phyloP scores from a whole-genome alignment of 2,113 vertebrate genomes.

The Sphaerodactylus townsendi region DNA sequence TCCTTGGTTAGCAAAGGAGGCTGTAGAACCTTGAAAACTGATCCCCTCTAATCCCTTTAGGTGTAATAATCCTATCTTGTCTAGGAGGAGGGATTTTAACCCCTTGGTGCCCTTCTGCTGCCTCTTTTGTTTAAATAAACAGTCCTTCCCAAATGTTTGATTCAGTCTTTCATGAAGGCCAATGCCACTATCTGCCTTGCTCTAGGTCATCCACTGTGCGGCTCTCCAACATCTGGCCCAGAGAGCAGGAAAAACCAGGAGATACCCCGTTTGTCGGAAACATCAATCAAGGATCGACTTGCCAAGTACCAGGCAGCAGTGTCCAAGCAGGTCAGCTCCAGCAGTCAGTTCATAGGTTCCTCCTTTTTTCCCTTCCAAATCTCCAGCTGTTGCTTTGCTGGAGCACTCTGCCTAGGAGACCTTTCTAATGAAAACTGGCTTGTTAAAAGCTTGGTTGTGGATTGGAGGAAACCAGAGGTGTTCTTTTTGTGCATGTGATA shows the following conservation, averaged over 20 bases:
- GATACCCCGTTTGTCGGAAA: slow-evolving; percentile 80
- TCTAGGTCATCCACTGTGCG: slow-evolving; percentile 59
- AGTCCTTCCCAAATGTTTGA: neutral
- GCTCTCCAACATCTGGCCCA: slow-evolving; percentile 62
- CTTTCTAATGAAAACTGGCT: neutral
- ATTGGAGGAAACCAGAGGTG: neutral
- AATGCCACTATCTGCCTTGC: neutral
- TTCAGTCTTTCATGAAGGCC: neutral
- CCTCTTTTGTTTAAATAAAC: neutral
- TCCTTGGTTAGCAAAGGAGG: neutral
- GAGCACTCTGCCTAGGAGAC: neutral
- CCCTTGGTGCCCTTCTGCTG: neutral
- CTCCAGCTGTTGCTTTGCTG: neutral
- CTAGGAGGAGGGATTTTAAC: too few species aligned
- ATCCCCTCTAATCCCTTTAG: neutral
- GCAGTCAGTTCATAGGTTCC: slow-evolving; percentile 67
- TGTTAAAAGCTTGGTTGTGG: neutral
- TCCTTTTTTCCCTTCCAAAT: neutral
- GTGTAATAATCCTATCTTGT: neutral
- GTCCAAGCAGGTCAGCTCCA: slow-evolving; percentile 79
- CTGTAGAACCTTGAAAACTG: neutral
- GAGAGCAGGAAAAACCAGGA: slow-evolving; percentile 71
- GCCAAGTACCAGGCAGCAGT: slow-evolving; percentile 93
- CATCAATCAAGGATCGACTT: slow-evolving; percentile 91
- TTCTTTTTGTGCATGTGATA: too few species aligned